Base-by-base conservation (phyloP, 2,888 invertebrate genomes). In the Sinotaia quadrata region DNA sequence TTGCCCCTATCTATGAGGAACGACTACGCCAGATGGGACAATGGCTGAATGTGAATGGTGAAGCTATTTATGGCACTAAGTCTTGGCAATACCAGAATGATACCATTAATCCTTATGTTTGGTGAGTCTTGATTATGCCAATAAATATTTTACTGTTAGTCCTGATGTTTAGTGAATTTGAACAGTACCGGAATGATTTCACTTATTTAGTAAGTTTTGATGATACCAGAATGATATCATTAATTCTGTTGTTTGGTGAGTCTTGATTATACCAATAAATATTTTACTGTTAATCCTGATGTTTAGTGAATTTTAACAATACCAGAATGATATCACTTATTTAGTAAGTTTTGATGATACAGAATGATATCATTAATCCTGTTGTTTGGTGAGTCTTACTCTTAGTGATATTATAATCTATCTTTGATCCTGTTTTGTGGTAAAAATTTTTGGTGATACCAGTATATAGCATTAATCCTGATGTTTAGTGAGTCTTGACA, bases 1-100 rank as follows among this genome's bases (percentile, higher is more conserved):
- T 97, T 76, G 87, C 91, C 3, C 94, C 95, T 0, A 93, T 97
- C 83, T 96, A 93, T 88, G 93, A 95, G 89, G 95, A 97, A 84
- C 91, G 96, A 47, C 89, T 97, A 0, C 87, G 91, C 15, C 91
- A 92, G 77, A 91, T 97, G 78, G 97, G 97, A 2, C 61, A 82
- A 27, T 97, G 96, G 96, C 89, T 97, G 21, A 82, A 87, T 2
- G 88, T 92, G 15, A 97, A 96, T 81, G 96, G 96, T 0, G 94
- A 95, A 84, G 95, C 95, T 0, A 94, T 97, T 77, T 97, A 95
- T 83, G 90, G 89, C 4, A 92, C 92, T 0, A 91, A 89, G 3
- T 95, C 96, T 0, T 97, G 96, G 95, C 86, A 84, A 0, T 89
- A 90, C 68, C 96, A 96, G 88, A 96, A 95, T 82, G 96, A 89